These are phyloP conservation scores for Dromiciops gliroides DNA, from an alignment of 2,113 vertebrate species.

Conservation along the genomic window DNA sequence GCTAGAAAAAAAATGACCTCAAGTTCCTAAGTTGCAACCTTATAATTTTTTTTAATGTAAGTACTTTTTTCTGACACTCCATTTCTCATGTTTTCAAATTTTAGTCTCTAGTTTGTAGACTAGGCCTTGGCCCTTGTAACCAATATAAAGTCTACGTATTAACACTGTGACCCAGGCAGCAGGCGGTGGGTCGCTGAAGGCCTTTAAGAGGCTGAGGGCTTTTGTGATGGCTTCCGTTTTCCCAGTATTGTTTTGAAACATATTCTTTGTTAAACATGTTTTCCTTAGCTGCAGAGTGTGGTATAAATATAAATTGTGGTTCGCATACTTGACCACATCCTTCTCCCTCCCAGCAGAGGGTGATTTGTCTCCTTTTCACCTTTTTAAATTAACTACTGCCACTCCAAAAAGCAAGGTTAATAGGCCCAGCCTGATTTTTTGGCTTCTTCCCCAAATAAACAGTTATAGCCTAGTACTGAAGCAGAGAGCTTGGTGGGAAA, in stretches of 20 bases:
- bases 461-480: not conserved
- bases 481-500: not conserved
- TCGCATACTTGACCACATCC: not conserved
- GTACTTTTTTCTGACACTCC: not conserved
- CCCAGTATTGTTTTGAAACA: constrained; percentile 58
- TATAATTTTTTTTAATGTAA: not conserved
- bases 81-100: not conserved
- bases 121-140: not conserved
- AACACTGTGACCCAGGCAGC: constrained; percentile 15
- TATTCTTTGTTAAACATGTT: constrained; percentile 58
- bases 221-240: constrained; percentile 67
- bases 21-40: not conserved
- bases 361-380: not conserved
- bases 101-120: constrained; percentile 37
- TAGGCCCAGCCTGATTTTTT: not conserved
- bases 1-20: not conserved
- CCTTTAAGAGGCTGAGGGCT: constrained; percentile 47
- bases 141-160: not conserved
- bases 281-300: constrained; percentile 36
- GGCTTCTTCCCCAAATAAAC: not conserved
- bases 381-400: constrained; percentile 3
- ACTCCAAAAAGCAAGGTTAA: not conserved
- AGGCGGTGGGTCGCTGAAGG: not conserved
- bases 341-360: not conserved
- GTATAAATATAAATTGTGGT: constrained; percentile 15